phyloP scores from a whole-genome alignment of 2,888 invertebrate species.

The Selenia dentaria region DNA sequence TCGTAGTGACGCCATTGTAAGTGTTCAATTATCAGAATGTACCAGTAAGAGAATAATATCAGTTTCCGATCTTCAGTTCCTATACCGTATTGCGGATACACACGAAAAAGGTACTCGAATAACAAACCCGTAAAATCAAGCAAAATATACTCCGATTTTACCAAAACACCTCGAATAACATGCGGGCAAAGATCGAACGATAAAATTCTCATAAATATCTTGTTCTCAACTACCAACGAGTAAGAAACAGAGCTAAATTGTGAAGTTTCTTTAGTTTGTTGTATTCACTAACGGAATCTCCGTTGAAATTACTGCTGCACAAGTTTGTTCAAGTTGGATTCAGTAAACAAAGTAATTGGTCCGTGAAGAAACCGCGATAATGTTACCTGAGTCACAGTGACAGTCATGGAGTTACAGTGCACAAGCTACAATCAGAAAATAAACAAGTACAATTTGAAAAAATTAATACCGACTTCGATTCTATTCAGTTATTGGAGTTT shows the following conservation, averaged over 20 bases:
- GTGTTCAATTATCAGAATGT: no score
- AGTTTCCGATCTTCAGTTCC: background rate
- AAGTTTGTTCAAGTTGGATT: slow-evolving; percentile 9
- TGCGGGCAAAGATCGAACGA: slow-evolving; percentile 10
- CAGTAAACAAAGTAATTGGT: slow-evolving; percentile 37
- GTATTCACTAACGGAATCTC: slow-evolving; percentile 5
- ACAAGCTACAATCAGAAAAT: no score
- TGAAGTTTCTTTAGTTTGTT: slow-evolving; percentile 4
- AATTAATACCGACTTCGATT: no score
- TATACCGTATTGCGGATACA: background rate
- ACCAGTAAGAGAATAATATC: background rate
- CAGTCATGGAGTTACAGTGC: no score
- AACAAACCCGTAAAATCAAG: slow-evolving; percentile 22
- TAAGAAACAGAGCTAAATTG: slow-evolving; percentile 7
- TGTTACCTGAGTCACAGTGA: slow-evolving; percentile 7
- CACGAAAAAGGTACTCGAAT: background rate
- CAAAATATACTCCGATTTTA: slow-evolving; percentile 13
- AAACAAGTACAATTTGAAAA: no score
- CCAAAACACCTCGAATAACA: slow-evolving; percentile 13
- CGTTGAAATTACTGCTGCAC: slow-evolving; percentile 3
- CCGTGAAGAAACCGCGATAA: slow-evolving; percentile 23
- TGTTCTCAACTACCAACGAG: background rate
- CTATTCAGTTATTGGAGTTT: no score
- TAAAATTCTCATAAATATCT: slow-evolving; percentile 5
- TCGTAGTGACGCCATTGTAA: no score